phyloP scores from a whole-genome alignment of 2,888 invertebrate genomes.

The Magallana nippona region DNA sequence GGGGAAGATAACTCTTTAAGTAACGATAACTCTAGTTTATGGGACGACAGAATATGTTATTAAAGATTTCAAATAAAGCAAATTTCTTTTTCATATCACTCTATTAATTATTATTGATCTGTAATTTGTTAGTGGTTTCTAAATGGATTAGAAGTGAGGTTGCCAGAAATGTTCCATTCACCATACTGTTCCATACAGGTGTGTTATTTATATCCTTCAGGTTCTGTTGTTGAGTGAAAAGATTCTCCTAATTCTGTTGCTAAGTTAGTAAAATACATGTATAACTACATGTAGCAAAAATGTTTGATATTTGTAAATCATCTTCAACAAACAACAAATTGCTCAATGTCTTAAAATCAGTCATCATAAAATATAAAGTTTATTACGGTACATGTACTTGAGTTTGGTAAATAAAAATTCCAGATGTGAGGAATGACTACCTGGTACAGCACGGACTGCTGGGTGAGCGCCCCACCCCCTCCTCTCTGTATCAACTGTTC shows the following conservation, averaged over 20 bases:
- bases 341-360: too few relatives aligned
- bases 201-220: neutral
- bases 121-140: constrained; percentile 54
- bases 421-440: constrained; percentile 43
- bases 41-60: too few relatives aligned
- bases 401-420: neutral
- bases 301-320: too few relatives aligned
- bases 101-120: neutral
- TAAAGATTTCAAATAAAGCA: neutral
- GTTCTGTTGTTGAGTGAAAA: too few relatives aligned
- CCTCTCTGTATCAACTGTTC: constrained; percentile 53
- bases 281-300: too few relatives aligned
- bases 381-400: too few relatives aligned
- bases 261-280: too few relatives aligned
- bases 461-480: constrained; percentile 59
- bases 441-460: constrained; percentile 50
- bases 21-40: too few relatives aligned
- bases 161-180: constrained; percentile 58
- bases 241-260: too few relatives aligned
- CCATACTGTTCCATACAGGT: constrained; percentile 60
- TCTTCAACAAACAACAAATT: too few relatives aligned
- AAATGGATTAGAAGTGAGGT: constrained; percentile 54
- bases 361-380: too few relatives aligned
- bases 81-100: neutral
- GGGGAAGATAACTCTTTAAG: too few relatives aligned